Percentiles rank a stretch among this genome's conserved stretches.
Evolutionary conservation across 1,140 invertebrate species (phyloP).

Genomic region (Lepidurus arcticus): DNA sequence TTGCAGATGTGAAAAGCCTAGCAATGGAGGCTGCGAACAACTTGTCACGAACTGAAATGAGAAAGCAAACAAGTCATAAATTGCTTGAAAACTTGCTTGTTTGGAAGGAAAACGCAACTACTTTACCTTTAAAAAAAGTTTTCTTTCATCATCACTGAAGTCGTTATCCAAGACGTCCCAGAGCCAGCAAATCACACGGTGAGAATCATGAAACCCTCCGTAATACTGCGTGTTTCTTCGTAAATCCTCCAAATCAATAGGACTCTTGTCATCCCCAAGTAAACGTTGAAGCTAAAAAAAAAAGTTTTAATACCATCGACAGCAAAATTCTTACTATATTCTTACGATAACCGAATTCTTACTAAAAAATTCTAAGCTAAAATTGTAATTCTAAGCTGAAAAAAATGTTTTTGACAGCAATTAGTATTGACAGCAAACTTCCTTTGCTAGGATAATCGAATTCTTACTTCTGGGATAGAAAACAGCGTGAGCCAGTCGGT

Average conservation of each 20-base stretch:
- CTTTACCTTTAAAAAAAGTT: slow-evolving; percentile 81
- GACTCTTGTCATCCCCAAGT: slow-evolving; percentile 85
- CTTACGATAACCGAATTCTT: neutral
- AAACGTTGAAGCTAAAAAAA: slow-evolving; percentile 68
- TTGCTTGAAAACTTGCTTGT: neutral
- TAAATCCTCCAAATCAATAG: slow-evolving; percentile 83
- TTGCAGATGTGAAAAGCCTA: slow-evolving; percentile 95
- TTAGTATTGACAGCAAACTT: slow-evolving; percentile 14
- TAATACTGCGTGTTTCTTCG: slow-evolving; percentile 95
- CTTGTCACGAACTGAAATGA: slow-evolving; percentile 91
- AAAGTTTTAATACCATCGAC: neutral
- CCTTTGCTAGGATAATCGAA: neutral
- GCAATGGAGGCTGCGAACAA: slow-evolving; percentile 93
- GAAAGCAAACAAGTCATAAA: slow-evolving; percentile 32
- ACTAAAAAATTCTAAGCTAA: neutral
- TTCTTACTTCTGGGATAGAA: slow-evolving; percentile 83
- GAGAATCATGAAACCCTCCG: slow-evolving; percentile 97
- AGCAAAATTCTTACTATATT: too few relatives aligned
- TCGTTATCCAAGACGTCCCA: slow-evolving; percentile 98
- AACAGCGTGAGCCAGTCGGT: slow-evolving; percentile 92
- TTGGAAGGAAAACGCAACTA: slow-evolving; percentile 18
- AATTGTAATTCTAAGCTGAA: neutral
- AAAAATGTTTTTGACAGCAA: neutral
- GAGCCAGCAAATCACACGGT: slow-evolving; percentile 94
- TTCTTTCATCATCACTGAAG: slow-evolving; percentile 83